Conservation (phyloP, 2,797 vertebrate genomes). For the Enteromius treurensis region DNA sequence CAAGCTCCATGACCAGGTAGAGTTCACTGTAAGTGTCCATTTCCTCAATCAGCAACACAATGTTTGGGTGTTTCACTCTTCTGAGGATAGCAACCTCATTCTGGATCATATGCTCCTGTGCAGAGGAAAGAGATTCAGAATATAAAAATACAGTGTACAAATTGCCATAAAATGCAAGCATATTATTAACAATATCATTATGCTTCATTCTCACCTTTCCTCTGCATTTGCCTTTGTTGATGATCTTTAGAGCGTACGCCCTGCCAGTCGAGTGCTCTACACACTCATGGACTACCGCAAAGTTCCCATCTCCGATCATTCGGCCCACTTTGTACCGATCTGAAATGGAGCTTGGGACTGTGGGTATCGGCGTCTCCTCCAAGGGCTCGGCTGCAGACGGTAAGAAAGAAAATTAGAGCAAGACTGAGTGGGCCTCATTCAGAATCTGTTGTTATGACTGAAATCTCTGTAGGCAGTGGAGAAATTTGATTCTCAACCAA, state of each 20-base stretch:
- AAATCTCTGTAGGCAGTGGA: conserved; percentile 16
- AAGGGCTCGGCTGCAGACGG: conserved; percentile 79
- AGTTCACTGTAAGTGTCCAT: conserved; percentile 92
- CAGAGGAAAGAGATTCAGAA: background rate
- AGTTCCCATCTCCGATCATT: conserved; percentile 97
- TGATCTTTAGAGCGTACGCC: conserved; percentile 97
- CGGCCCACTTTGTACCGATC: conserved; percentile 96
- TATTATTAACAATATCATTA: background rate
- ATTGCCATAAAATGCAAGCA: background rate
- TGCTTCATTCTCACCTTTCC: conserved; percentile 85
- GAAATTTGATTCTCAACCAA: conserved; percentile 5
- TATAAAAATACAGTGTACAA: background rate
- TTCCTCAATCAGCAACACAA: conserved; percentile 96
- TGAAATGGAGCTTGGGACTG: conserved; percentile 89
- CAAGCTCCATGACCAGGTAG: conserved; percentile 97
- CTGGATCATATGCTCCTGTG: conserved; percentile 97
- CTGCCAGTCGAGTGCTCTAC: conserved; percentile 94
- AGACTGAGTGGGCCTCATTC: conserved; percentile 34
- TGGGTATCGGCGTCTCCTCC: conserved; percentile 88
- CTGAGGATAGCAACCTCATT: conserved; percentile 96
- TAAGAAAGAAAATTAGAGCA: conserved; percentile 13
- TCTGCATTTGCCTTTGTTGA: conserved; percentile 96
- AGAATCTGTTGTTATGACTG: conserved; percentile 23
- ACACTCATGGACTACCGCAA: conserved; percentile 96
- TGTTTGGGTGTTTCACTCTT: conserved; percentile 96